Evolutionary conservation across 2,888 invertebrate genomes (phyloP).

Genomic region (Microdon myrmicae): DNA sequence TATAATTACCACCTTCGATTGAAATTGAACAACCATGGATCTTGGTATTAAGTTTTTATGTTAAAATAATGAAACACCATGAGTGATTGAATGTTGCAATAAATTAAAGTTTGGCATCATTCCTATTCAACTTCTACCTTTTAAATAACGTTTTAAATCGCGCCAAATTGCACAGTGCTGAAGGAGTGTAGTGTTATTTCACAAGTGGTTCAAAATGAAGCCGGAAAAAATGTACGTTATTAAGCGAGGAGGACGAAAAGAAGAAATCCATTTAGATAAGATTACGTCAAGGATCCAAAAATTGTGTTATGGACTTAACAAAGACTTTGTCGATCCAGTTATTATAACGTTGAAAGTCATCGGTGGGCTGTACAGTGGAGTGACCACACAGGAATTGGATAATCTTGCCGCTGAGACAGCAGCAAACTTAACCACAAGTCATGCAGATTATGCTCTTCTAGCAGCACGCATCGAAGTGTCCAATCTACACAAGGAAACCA

Average conservation of each 20-base stretch:
- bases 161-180: slow-evolving; percentile 8
- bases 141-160: slow-evolving; percentile 4
- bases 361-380: slow-evolving; percentile 93
- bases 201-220: slow-evolving; percentile 33
- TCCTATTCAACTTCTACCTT: not conserved
- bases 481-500: slow-evolving; percentile 98
- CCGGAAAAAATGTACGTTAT: slow-evolving; percentile 67
- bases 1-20: no score
- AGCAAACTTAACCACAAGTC: slow-evolving; percentile 97
- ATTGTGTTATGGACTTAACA: slow-evolving; percentile 93
- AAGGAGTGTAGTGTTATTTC: not conserved
- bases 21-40: no score
- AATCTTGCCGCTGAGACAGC: slow-evolving; percentile 98
- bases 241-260: slow-evolving; percentile 82
- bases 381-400: slow-evolving; percentile 96
- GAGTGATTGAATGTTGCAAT: not conserved
- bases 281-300: slow-evolving; percentile 96
- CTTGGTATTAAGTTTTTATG: no score
- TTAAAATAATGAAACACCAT: no score
- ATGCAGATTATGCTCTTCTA: slow-evolving; percentile 93
- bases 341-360: slow-evolving; percentile 92
- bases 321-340: slow-evolving; percentile 96
- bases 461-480: slow-evolving; percentile 94
- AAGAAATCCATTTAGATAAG: slow-evolving; percentile 96
- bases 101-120: slow-evolving; percentile 1